phyloP scores from a whole-genome alignment of 1,140 invertebrate genomes.

The Polyergus mexicanus region DNA sequence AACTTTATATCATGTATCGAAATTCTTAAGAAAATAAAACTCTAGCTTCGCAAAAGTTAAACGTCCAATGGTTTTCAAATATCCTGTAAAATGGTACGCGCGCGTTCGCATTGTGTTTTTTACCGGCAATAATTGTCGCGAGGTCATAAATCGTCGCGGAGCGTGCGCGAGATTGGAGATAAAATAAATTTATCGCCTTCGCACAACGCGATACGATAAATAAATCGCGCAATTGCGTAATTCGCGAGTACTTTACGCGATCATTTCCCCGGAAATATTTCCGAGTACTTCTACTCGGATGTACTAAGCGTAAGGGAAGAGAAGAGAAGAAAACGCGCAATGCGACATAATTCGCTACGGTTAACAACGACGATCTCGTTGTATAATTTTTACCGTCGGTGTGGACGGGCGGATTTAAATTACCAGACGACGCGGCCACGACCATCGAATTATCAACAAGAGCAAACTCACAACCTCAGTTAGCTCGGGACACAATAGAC shows the following conservation, averaged over 20 bases:
- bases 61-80: too few relatives aligned
- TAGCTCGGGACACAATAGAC: conserved; percentile 52
- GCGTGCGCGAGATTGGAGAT: neutral
- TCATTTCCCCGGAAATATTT: conserved; percentile 24
- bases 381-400: neutral
- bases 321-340: neutral
- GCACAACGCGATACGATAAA: conserved; percentile 7
- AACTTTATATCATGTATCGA: neutral
- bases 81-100: neutral
- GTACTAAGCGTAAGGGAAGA: too few relatives aligned
- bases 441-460: conserved; percentile 54
- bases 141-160: neutral
- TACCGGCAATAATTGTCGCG: neutral
- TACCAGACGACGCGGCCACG: conserved; percentile 48
- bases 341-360: conserved; percentile 45
- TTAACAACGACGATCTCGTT: conserved; percentile 31
- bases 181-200: conserved; percentile 26
- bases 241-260: conserved; percentile 30
- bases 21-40: neutral
- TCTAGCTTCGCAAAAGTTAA: neutral
- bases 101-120: neutral
- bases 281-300: too few relatives aligned
- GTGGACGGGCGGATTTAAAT: conserved; percentile 35
- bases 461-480: conserved; percentile 46
- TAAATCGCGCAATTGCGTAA: conserved; percentile 50